A percentile compares a stretch with the other conserved stretches of the same genome.
phyloP scores from a whole-genome alignment of 1,140 invertebrate species.

The Drosophila miranda region DNA sequence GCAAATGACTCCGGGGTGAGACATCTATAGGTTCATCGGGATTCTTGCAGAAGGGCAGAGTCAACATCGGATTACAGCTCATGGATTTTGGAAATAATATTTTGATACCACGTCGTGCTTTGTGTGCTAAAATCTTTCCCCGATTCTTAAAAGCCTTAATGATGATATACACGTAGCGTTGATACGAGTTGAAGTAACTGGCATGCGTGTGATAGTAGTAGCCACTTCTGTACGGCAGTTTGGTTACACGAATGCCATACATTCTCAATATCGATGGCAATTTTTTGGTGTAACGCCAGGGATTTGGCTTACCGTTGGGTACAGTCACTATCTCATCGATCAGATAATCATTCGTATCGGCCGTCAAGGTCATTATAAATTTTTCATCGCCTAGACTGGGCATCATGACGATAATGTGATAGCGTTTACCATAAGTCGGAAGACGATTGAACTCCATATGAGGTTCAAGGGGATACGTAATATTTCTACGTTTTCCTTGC shows the following conservation, averaged over 20 bases:
- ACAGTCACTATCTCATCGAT: constrained; percentile 6
- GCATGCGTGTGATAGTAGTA: constrained; percentile 16
- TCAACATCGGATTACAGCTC: constrained; percentile 3
- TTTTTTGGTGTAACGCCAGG: constrained; percentile 5
- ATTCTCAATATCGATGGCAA: background rate
- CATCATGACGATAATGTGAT: constrained; percentile 12
- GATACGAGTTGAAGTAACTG: constrained; percentile 5
- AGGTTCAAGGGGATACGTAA: background rate
- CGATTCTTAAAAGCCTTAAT: background rate
- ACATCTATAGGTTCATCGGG: constrained; percentile 10
- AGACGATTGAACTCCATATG: constrained; percentile 1
- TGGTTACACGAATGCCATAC: background rate
- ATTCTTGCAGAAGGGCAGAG: constrained; percentile 19
- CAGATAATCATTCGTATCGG: constrained; percentile 29
- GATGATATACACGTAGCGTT: background rate
- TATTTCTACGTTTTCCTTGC: too few relatives aligned
- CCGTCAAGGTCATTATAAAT: constrained; percentile 29
- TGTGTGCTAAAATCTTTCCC: background rate
- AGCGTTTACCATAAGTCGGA: background rate
- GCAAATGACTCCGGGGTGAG: background rate
- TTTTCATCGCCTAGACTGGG: background rate
- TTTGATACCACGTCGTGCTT: background rate
- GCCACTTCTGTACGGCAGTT: constrained; percentile 5
- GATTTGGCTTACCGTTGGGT: background rate
- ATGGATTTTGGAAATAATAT: background rate